Evolutionary conservation across 2,888 invertebrate species (phyloP).

Genomic region (Coenonympha glycerion): DNA sequence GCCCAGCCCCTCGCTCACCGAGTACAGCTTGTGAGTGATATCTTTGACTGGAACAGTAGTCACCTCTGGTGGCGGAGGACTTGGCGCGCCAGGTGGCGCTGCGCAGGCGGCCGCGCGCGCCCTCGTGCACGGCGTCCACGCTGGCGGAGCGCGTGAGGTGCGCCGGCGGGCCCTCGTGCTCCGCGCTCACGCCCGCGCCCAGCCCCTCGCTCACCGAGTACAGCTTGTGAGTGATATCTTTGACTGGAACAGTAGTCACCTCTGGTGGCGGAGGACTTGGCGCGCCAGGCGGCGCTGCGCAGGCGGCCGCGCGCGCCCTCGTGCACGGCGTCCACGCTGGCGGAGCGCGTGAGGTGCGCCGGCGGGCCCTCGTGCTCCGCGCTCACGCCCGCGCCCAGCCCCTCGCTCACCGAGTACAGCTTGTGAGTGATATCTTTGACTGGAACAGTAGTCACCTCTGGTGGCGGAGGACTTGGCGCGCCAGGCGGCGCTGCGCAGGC

Average conservation of each 20-base stretch:
- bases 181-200: conserved; percentile 66
- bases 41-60: no score
- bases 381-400: conserved; percentile 74
- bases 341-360: conserved; percentile 78
- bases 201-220: conserved; percentile 87
- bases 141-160: conserved; percentile 82
- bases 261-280: conserved; percentile 48
- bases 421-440: no score
- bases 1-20: conserved; percentile 83
- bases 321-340: conserved; percentile 86
- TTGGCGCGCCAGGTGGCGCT: conserved; percentile 78
- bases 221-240: no score
- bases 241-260: no score
- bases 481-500: conserved; percentile 81
- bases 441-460: conserved; percentile 50
- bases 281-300: conserved; percentile 79
- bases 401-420: no score
- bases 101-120: conserved; percentile 82
- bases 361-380: conserved; percentile 53
- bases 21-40: no score
- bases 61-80: conserved; percentile 50
- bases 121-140: conserved; percentile 86
- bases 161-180: conserved; percentile 50
- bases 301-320: conserved; percentile 85
- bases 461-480: conserved; percentile 54